Percentiles rank a stretch among this genome's conserved stretches.
Evolutionary conservation across 2,888 invertebrate genomes (phyloP).

Genomic region (Drosophila vallismaia): DNA sequence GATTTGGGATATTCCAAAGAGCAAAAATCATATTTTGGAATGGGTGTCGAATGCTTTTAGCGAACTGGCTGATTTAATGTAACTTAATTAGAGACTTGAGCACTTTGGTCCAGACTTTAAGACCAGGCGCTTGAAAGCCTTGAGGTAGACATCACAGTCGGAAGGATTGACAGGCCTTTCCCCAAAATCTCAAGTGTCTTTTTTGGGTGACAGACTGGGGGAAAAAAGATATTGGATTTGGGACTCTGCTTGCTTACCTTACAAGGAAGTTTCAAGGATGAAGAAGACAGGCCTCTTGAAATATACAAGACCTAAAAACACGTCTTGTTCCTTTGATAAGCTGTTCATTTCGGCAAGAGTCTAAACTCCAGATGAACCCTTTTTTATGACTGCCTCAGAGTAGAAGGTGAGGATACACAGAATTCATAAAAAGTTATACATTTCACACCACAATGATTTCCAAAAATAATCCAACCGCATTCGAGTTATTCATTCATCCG

Average conservation of each 20-base stretch:
- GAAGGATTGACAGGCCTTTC: background rate
- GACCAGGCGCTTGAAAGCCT: background rate
- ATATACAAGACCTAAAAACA: background rate
- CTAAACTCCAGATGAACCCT: background rate
- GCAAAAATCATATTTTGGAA: background rate
- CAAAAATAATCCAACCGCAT: constrained; percentile 57
- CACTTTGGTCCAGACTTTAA: background rate
- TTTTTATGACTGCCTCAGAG: constrained; percentile 30
- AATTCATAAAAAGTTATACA: constrained; percentile 16
- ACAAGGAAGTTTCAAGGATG: too few species aligned
- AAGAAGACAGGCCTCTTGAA: background rate
- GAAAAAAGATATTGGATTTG: background rate
- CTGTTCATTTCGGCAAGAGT: background rate
- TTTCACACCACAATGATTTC: constrained; percentile 46
- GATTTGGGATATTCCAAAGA: background rate
- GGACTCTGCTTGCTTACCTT: background rate
- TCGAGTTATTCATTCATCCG: constrained; percentile 14
- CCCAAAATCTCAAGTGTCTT: background rate
- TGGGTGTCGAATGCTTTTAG: background rate
- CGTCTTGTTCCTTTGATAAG: constrained; percentile 1
- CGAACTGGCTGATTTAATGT: background rate
- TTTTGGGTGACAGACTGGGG: background rate
- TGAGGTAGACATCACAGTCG: background rate
- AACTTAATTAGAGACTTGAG: background rate
- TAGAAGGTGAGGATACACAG: constrained; percentile 36